Conservation (phyloP, 2,797 vertebrate species). For the Micropoecilia bifurca region DNA sequence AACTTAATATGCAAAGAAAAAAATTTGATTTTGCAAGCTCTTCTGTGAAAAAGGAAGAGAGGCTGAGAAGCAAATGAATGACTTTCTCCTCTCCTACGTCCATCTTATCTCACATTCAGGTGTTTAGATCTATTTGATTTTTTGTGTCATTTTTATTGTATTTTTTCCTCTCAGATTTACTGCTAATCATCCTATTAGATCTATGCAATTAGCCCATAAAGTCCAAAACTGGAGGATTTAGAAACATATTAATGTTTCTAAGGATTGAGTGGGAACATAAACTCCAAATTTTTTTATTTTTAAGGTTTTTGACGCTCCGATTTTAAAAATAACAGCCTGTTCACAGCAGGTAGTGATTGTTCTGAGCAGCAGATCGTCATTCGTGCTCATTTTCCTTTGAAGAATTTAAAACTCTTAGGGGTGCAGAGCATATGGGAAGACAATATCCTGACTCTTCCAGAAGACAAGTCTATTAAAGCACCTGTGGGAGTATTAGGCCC, state of each 20-base stretch:
- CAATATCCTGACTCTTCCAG: constrained; percentile 48
- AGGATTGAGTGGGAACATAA: too few relatives aligned
- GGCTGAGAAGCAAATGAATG: not conserved
- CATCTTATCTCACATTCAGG: not conserved
- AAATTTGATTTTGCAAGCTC: constrained; percentile 4
- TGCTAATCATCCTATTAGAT: not conserved
- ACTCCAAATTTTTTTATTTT: not conserved
- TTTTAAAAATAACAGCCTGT: constrained; percentile 13
- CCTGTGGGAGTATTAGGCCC: constrained; percentile 43
- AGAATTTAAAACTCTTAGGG: constrained; percentile 44
- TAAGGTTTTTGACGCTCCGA: constrained; percentile 24
- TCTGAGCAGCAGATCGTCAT: constrained; percentile 22
- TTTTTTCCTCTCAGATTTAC: not conserved
- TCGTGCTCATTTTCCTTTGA: constrained; percentile 27
- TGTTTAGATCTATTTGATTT: not conserved
- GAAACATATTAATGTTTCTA: not conserved
- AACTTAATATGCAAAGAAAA: not conserved
- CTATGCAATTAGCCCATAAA: not conserved
- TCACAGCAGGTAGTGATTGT: not conserved
- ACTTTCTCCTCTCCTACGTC: not conserved
- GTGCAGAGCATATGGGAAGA: constrained; percentile 14
- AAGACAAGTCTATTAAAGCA: constrained; percentile 27
- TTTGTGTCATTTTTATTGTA: not conserved
- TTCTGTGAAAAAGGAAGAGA: not conserved
- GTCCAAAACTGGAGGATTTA: not conserved